Percentiles rank a stretch among this genome's conserved stretches.
phyloP scores from a whole-genome alignment of 1,140 invertebrate genomes.

The Lepidurus packardi region DNA sequence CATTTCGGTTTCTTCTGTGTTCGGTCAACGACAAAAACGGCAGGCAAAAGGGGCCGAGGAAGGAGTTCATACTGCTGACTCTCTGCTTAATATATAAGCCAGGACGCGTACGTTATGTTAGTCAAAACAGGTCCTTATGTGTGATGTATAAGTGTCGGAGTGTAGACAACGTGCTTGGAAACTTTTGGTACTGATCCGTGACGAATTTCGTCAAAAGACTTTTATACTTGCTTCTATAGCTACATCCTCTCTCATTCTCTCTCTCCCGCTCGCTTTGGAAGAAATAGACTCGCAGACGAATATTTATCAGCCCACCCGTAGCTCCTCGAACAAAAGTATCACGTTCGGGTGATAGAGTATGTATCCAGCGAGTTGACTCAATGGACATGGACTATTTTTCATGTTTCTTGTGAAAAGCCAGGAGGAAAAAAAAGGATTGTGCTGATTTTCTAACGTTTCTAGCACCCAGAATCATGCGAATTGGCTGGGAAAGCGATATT shows the following conservation, averaged over 20 bases:
- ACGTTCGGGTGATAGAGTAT: neutral
- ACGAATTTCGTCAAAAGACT: conserved; percentile 9
- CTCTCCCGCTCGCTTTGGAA: neutral
- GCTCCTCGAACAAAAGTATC: conserved; percentile 21
- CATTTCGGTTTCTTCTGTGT: conserved; percentile 13
- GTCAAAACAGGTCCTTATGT: conserved; percentile 2
- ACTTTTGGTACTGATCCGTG: neutral
- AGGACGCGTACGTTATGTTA: neutral
- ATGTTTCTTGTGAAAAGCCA: neutral
- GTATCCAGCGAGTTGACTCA: conserved; percentile 15
- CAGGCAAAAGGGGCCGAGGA: neutral
- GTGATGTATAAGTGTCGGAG: neutral
- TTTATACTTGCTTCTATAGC: neutral
- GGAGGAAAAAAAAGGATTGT: neutral
- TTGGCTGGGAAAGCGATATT: neutral
- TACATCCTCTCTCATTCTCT: neutral
- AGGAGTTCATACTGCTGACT: neutral
- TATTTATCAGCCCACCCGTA: conserved; percentile 21
- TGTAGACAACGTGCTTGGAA: conserved; percentile 17
- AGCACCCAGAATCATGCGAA: neutral
- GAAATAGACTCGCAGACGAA: neutral
- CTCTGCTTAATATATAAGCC: conserved; percentile 19
- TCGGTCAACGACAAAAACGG: neutral
- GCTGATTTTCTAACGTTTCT: neutral
- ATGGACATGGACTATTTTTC: neutral